Conservation (phyloP, 1,140 invertebrate species). For the Leucophenga varia region DNA sequence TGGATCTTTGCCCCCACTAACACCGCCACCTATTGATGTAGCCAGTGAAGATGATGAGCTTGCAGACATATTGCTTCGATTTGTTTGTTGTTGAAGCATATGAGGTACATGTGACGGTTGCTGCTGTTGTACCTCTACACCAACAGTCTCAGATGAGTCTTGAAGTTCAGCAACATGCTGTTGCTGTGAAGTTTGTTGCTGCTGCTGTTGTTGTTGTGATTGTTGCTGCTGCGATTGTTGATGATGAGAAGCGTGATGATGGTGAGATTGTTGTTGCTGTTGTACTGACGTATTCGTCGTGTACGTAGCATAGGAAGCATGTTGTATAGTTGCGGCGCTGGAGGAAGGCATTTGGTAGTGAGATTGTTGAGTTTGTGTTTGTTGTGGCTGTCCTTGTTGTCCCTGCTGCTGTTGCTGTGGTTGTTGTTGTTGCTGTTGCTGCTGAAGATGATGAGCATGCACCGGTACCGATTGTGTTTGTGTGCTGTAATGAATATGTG, state of each 20-base stretch:
- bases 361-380: constrained; percentile 27
- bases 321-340: constrained; percentile 32
- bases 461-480: constrained; percentile 31
- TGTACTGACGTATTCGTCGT: constrained; percentile 24
- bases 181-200: constrained; percentile 18
- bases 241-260: constrained; percentile 23
- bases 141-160: constrained; percentile 5
- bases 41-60: constrained; percentile 44
- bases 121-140: constrained; percentile 9
- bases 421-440: constrained; percentile 36
- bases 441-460: constrained; percentile 31
- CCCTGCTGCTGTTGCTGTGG: constrained; percentile 24
- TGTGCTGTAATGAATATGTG: constrained; percentile 40
- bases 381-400: constrained; percentile 31
- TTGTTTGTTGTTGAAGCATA: constrained; percentile 16
- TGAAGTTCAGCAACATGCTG: constrained; percentile 25
- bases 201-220: constrained; percentile 24
- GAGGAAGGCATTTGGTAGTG: constrained; percentile 52
- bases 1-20: constrained; percentile 26
- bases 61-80: constrained; percentile 35
- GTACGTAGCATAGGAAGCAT: constrained; percentile 35
- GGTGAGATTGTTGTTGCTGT: constrained; percentile 26
- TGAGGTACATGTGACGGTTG: constrained; percentile 13
- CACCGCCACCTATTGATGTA: constrained; percentile 32
- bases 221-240: constrained; percentile 8